phyloP scores from a whole-genome alignment of 2,797 vertebrate genomes.

The Sylvilagus floridanus region DNA sequence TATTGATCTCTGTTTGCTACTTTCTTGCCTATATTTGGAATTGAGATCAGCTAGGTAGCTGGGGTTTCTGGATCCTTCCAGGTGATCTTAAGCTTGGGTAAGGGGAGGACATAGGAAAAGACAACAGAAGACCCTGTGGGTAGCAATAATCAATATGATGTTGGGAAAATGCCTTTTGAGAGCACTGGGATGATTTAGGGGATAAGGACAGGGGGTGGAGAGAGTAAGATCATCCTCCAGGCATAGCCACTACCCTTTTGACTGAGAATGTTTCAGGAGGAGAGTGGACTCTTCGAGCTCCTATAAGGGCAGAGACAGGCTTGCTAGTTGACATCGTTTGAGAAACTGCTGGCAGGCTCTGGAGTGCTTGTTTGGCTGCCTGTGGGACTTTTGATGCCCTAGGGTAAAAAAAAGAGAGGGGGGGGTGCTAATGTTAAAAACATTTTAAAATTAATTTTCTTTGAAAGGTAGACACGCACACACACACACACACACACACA shows the following conservation, averaged over 20 bases:
- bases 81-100: not conserved
- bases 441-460: not conserved
- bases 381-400: slow-evolving; percentile 69
- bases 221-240: not conserved
- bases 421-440: slow-evolving; percentile 5
- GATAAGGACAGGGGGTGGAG: not conserved
- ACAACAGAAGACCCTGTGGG: not conserved
- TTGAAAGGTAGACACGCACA: no score
- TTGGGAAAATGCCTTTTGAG: slow-evolving; percentile 7
- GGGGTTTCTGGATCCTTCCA: slow-evolving; percentile 42
- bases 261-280: not conserved
- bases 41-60: not conserved
- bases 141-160: not conserved
- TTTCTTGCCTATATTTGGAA: slow-evolving; percentile 27
- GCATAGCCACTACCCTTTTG: not conserved
- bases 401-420: slow-evolving; percentile 1
- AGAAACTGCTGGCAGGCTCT: slow-evolving; percentile 77
- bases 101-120: not conserved
- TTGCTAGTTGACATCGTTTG: slow-evolving; percentile 73
- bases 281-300: not conserved
- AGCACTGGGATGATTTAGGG: not conserved
- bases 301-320: slow-evolving; percentile 70
- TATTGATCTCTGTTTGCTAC: slow-evolving; percentile 48
- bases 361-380: slow-evolving; percentile 54
- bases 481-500: no score